Evolutionary conservation across 2,113 vertebrate species (phyloP), one percentile per base, ranked within the genome.

Genomic region (Tyto alba): DNA sequence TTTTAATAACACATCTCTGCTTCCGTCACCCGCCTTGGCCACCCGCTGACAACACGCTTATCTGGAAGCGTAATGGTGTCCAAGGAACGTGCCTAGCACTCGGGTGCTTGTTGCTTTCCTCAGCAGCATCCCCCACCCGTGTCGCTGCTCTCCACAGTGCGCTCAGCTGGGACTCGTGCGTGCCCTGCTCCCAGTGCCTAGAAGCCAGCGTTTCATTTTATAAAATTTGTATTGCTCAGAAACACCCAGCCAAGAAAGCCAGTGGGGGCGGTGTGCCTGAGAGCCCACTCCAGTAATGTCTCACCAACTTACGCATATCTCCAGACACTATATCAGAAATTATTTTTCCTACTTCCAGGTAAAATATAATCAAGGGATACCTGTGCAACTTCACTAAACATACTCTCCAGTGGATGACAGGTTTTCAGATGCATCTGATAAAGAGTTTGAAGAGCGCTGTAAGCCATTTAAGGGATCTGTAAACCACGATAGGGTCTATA

Each of bases 31-130:
- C 17, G 17, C 50, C 1, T 40, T 21, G 9, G 62, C 56, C 52
- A 6, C 4, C 22, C 0, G 14, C 38, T 53, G 5, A 13, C 1
- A 2, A 34, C 6, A 8, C 1, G 0, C 75, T 47, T 29, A 11
- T 9, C 81, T 40, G 41, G 34, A 59, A 25, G 16, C 1, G 20
- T 10, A 2, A 3, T 1, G 15, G 34, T 21, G 56, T 5, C 69
- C 53, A 9, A 43, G 71, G 56, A 53, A 36, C 2, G 0, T 11
- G 36, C 34, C 25, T 10, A 8, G 38, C 1, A 0, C 43, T 14
- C 69, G 4, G 36, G 14, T 16, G 34, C 50, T 17, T 15, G 9
- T 7, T 17, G 4, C 6, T 22, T 16, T 6, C 56, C 56, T 15
- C 40, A 2, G 1, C 3, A 2, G 50, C 78, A 53, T 57, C 25